Base-by-base conservation (phyloP, 2,888 invertebrate genomes). In the Dermolepida albohirtum region DNA sequence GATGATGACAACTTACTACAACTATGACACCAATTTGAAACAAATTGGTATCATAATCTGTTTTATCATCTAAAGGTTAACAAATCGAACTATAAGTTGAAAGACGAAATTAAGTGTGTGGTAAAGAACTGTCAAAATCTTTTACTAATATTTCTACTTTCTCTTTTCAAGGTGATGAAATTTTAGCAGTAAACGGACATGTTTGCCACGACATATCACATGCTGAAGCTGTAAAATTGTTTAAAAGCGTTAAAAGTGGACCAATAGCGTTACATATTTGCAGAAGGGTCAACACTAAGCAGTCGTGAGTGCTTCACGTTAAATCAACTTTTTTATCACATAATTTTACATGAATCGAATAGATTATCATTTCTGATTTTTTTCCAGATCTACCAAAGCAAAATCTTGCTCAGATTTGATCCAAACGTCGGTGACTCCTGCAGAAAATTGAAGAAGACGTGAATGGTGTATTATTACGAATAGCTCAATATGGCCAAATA, bases 191-290 rank as follows among this genome's bases (percentile, higher is more conserved):
- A 16, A 94, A 94, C 83, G 93, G 93, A 10, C 89, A 90, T 75
- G 89, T 91, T 52, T 91, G 93, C 77, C 91, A 92, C 77, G 92
- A 93, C 77, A 86, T 93, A 74, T 92, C 92, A 0, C 92, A 94
- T 80, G 87, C 91, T 47, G 92, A 94, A 80, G 94, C 94, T 40
- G 89, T 95, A 55, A 88, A 89, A 22, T 86, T 94, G 34, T 94
- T 95, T 84, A 92, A 93, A 79, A 90, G 90, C 70, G 92, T 94
- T 67, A 89, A 92, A 80, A 88, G 86, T 76, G 94, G 94, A 70
- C 85, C 92, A 59, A 89, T 95, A 59, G 91, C 91, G 67, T 85
- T 95, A 62, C 89, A 92, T 76, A 85, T 93, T 63, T 92, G 91
- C 78, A 86, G 93, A 72, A 75, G 80, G 66, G 76, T 75, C 39